Conservation (phyloP, 1,140 invertebrate genomes). For the Drosophila burlai region DNA sequence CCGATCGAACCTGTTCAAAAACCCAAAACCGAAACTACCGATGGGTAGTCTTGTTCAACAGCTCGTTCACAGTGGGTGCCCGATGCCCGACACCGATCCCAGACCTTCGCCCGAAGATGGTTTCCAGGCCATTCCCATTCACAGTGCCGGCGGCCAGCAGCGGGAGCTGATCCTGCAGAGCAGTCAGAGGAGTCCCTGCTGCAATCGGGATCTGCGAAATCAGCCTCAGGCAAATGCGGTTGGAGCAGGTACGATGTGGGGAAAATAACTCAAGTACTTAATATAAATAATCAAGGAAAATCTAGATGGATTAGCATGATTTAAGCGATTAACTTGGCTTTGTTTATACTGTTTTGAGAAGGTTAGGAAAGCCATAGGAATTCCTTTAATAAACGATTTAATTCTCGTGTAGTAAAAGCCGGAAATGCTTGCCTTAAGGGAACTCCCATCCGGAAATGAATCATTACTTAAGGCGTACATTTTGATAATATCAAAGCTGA, state of each 20-base stretch:
- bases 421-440: background rate
- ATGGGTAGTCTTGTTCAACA: constrained; percentile 42
- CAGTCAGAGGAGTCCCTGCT: constrained; percentile 41
- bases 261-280: background rate
- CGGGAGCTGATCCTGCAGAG: constrained; percentile 19
- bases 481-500: constrained; percentile 2
- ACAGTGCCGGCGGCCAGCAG: constrained; percentile 8
- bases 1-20: constrained; percentile 11
- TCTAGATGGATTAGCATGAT: background rate
- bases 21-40: constrained; percentile 6
- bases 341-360: no score
- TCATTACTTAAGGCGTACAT: background rate
- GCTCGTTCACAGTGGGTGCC: constrained; percentile 37
- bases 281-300: background rate
- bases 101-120: constrained; percentile 35
- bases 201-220: constrained; percentile 63
- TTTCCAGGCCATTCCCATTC: constrained; percentile 46
- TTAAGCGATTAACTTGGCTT: background rate
- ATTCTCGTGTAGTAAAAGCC: background rate
- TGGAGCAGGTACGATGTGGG: constrained; percentile 46
- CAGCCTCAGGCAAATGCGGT: constrained; percentile 70
- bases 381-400: background rate
- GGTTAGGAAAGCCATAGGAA: background rate
- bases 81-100: constrained; percentile 25
- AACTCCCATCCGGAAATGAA: constrained; percentile 3